Base-by-base conservation (phyloP, 2,113 vertebrate genomes). In the Lipophrys pholis region DNA sequence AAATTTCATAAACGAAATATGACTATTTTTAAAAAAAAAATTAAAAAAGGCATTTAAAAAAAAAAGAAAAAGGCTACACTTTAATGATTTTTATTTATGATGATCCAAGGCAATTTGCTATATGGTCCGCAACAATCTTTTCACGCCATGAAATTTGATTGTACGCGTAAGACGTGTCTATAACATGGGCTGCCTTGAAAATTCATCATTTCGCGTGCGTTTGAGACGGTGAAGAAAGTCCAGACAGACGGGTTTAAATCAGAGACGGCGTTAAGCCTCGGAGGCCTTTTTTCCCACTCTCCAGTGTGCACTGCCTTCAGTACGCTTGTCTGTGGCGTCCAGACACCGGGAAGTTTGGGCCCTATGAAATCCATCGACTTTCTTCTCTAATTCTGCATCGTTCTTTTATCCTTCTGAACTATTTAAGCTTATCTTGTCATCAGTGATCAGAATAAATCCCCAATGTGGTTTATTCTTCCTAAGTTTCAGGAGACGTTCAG, bases 21-120 rank as follows among this genome's bases (percentile, higher is more conserved):
- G 63, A 80, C 45, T 83, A 78, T 79, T 83, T 87, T 87, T 80
- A 46, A 84, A 79, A 76, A 43, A 38, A 76, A 79, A 57, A 16
- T n/a, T n/a, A n/a, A n/a, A n/a, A n/a, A n/a, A n/a, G n/a, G 50
- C n/a, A n/a, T n/a, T n/a, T n/a, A n/a, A n/a, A 70, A 85, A 60
- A n/a, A n/a, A n/a, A n/a, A n/a, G n/a, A n/a, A n/a, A n/a, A n/a
- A n/a, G n/a, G 5, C 64, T 49, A 62, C 11, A 62, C 51, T 75
- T 76, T 76, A 82, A 65, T 74, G 58, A 30, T 30, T 30, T 30
- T 30, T 30, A 30, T 30, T 30, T 30, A 4, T 30, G 21, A 30
- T 4, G 4, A 30, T 30, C 2, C 21, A 30, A 30, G 55, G 16
- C 0, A 11, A 38, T 65, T 58, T 59, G 21, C 52, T 59, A 14